Evolutionary conservation across 2,797 vertebrate species (phyloP), one percentile per base, ranked within the genome.

Genomic region (Cossypha dichroa): DNA sequence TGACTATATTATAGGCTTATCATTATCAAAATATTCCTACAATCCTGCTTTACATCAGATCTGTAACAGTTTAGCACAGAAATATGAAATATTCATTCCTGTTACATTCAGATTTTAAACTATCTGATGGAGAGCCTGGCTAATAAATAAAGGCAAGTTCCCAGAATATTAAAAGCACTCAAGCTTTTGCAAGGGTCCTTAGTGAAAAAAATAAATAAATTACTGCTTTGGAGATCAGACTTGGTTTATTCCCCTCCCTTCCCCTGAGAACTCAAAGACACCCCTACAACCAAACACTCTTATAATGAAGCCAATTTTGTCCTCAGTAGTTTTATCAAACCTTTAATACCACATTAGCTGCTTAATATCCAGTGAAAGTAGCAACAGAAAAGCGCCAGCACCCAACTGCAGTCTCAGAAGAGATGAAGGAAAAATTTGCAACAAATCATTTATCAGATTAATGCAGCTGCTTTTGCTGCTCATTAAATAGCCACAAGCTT

Each of bases 11-110:
- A 94, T 62, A 95, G 91, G 92, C 95, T 97, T 98, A 97, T 97
- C 91, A 94, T 97, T 97, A 90, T 78, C 96, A 97, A 98, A 97
- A 96, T 95, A 97, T 96, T 97, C 90, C 95, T 94, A 79, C 94
- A 84, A 74, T 96, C 52, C 94, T 89, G 67, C 92, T 96, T 97
- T 96, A 94, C 84, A 91, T 96, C 56, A 94, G 77, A 96, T 98
- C 96, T 96, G 91, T 97, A 97, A 96, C 95, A 97, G 90, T 95
- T 97, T 97, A 97, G 96, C 82, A 97, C 21, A 66, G 55, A 72
- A 69, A 91, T 87, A 94, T 96, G 92, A 95, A 98, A 96, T 97
- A 97, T 84, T 96, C 59, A 96, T 97, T 96, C 91, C 92, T 46
- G 34, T 73, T 97, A 85, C 84, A 96, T 91, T 97, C 81, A 96